Evolutionary conservation across 2,113 vertebrate species (phyloP), one percentile per base, ranked within the genome.

Genomic region (Mirounga angustirostris): DNA sequence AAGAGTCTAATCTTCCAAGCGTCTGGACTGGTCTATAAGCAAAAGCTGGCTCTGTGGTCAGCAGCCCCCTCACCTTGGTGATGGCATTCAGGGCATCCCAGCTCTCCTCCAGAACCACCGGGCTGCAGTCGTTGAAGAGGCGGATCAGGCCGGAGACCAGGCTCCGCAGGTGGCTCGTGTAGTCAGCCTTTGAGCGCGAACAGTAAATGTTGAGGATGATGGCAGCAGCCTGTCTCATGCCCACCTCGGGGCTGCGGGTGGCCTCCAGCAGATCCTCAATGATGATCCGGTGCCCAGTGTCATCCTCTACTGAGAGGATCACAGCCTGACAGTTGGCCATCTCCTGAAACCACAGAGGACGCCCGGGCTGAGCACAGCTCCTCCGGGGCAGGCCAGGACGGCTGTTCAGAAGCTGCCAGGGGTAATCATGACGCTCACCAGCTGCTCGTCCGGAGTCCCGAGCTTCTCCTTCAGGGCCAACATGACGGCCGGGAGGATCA

Each of bases 31-130:
- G 50, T 59, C 74, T 82, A n/a, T 2, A 43, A 67, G 30, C 52
- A 80, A 54, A 96, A 76, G 78, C 43, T 58, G n/a, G 52, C 4
- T 28, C 43, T 40, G 84, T 58, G 58, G 19, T 5, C 22, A 46
- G 15, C 24, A 19, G 86, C 6, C 36, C 28, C 65, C 99, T 96
- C 85, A 99, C 99, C 99, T 99, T 99, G 85, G 99, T 99, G 97
- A 99, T 99, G 96, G 99, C 99, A 97, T 99, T 99, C 92, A 99
- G 99, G 0, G 99, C 99, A 94, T 99, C 99, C 99, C 99, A 99
- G 98, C 99, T 99, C 98, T 99, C 99, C 85, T 98, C 98, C 95
- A 99, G 98, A 88, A 99, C 99, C 43, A 99, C 99, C 0, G 99
- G 96, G 95, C 99, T 99, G 92, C 99, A 97, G 98, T 99, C 99